Base-by-base conservation (phyloP, 2,888 invertebrate species). In the Salpingus planirostris region DNA sequence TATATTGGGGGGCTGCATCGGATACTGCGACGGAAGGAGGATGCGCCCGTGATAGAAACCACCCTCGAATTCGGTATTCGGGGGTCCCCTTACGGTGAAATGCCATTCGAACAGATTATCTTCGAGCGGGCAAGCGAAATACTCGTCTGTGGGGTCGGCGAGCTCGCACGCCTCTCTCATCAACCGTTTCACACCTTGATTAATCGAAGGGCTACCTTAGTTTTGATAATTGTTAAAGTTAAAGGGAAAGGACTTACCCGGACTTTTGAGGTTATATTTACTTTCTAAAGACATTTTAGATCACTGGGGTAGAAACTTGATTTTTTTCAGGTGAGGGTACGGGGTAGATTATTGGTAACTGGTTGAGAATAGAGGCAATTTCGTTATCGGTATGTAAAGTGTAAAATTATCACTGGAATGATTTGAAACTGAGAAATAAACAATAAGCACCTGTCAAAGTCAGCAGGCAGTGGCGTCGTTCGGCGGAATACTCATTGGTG, bases 41-140 rank as follows among this genome's bases (percentile, higher is more conserved):
- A 95, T 92, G 49, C 92, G 72, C 3, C 90, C 95, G 62, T 96
- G 95, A 61, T 93, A 95, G 42, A 88, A 73, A 18, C 95, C 95
- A 38, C 80, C 82, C 50, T 87, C 86, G 64, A 91, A 95, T 48
- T 91, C 91, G 0, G 89, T 82, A 13, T 82, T 84, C 30, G 79
- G 76, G 2, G 93, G 90, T 3, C 93, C 95, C 53, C 85, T 75
- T 2, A 95, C 83, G 0, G 93, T 95, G 60, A 96, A 95, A 64
- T 96, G 95, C 95, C 95, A 96, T 62, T 95, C 95, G 63, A 96
- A 95, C 29, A 95, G 68, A 65, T 95, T 96, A 60, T 95, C 93
- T 63, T 92, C 91, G 27, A 93, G 64, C 2, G 95, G 95, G 53
- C 82, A 78, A 7, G 92, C 92, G 64, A 73, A 81, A 63, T 87